Evolutionary conservation across 2,797 vertebrate species (phyloP).

Genomic region (Potorous gilbertii): DNA sequence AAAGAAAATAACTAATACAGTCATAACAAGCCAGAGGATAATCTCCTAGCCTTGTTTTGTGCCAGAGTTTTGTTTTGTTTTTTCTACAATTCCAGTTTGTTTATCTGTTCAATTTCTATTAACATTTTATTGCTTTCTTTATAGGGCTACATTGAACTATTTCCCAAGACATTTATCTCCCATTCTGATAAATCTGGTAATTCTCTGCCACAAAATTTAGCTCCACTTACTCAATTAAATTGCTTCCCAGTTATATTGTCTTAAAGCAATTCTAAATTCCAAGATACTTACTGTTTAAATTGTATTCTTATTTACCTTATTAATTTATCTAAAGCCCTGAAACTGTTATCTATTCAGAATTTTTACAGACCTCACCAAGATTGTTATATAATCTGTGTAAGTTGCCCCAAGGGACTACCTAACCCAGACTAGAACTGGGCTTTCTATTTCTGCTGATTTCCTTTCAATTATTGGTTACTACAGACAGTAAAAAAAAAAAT

Average conservation of each 20-base stretch:
- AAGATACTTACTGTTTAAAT: constrained; percentile 3
- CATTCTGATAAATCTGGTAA: constrained; percentile 41
- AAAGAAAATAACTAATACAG: constrained; percentile 6
- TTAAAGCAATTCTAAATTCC: constrained; percentile 41
- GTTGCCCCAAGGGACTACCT: neutral
- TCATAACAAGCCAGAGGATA: constrained; percentile 8
- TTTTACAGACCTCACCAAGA: neutral
- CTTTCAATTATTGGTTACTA: constrained; percentile 40
- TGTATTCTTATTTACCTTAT: neutral
- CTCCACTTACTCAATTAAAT: constrained; percentile 26
- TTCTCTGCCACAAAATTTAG: constrained; percentile 34
- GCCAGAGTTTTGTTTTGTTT: neutral
- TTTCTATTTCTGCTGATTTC: constrained; percentile 64
- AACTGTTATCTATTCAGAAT: constrained; percentile 7
- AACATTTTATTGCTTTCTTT: constrained; percentile 39
- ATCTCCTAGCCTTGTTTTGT: constrained; percentile 2
- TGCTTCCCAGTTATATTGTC: constrained; percentile 15
- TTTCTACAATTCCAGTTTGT: constrained; percentile 34
- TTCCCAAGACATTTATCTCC: constrained; percentile 17
- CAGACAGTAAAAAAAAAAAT: neutral
- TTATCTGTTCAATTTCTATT: constrained; percentile 44
- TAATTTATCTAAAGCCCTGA: neutral
- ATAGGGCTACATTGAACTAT: constrained; percentile 13
- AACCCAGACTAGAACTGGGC: neutral
- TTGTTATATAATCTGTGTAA: neutral